Conservation (phyloP, 1,140 invertebrate genomes). For the Papilio dardanus region DNA sequence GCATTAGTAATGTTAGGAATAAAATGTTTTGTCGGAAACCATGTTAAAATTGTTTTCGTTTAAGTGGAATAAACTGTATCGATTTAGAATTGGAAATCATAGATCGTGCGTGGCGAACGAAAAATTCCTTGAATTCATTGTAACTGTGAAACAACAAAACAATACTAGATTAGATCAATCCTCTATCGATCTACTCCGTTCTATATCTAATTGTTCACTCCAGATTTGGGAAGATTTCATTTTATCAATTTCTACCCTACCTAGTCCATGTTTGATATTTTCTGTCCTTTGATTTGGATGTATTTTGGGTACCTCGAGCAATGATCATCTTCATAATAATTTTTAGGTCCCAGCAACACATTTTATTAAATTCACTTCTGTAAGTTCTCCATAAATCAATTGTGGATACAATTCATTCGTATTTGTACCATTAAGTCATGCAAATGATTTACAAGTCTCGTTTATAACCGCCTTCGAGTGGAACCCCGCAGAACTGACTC, state of each 20-base stretch:
- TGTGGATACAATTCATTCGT: neutral
- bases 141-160: neutral
- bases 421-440: slow-evolving; percentile 39
- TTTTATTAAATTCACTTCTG: neutral
- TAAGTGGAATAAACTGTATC: neutral
- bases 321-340: no score
- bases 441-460: slow-evolving; percentile 66
- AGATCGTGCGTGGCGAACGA: neutral
- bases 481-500: slow-evolving; percentile 46
- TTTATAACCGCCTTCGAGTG: slow-evolving; percentile 59
- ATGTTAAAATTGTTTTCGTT: neutral
- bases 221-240: neutral
- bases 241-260: neutral
- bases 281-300: neutral
- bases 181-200: neutral
- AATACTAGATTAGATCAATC: neutral
- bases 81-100: neutral
- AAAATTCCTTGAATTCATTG: neutral
- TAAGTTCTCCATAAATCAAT: neutral
- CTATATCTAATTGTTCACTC: no score
- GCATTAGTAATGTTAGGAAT: neutral
- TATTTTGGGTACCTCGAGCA: neutral
- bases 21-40: neutral
- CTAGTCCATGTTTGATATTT: neutral
- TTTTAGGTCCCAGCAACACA: no score